Evolutionary conservation across 2,888 invertebrate genomes (phyloP).

Genomic region (Cryptus armator): DNA sequence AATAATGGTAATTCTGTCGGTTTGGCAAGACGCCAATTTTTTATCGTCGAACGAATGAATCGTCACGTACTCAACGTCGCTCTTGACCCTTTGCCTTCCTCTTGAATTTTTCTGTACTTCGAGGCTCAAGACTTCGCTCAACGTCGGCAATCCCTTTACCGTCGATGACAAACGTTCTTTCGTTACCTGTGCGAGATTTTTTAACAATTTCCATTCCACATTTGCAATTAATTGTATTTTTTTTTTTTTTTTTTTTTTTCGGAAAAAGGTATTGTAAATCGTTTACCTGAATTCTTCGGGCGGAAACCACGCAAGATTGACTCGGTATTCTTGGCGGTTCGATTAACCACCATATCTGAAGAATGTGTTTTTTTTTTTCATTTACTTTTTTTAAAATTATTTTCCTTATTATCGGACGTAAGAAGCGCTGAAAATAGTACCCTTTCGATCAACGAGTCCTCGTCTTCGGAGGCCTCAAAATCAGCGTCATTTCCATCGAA

Average conservation of each 20-base stretch:
- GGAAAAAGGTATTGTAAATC: background rate
- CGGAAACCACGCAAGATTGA: constrained; percentile 61
- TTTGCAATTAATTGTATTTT: background rate
- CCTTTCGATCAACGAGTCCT: constrained; percentile 69
- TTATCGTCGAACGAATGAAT: constrained; percentile 32
- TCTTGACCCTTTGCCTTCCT: constrained; percentile 20
- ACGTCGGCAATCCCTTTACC: constrained; percentile 55
- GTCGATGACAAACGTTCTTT: constrained; percentile 68
- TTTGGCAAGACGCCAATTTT: constrained; percentile 43
- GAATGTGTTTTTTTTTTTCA: background rate
- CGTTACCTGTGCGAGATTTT: constrained; percentile 52
- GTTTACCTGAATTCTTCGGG: constrained; percentile 69
- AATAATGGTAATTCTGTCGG: background rate
- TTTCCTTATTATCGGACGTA: background rate
- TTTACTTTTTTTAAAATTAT: background rate
- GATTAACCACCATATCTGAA: constrained; percentile 68
- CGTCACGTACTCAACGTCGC: constrained; percentile 47
- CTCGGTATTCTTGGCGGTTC: constrained; percentile 67
- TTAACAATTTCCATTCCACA: background rate
- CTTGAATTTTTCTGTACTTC: constrained; percentile 27
- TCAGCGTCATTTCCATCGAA: constrained; percentile 71
- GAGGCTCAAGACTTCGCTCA: constrained; percentile 48
- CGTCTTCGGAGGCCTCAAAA: constrained; percentile 67
- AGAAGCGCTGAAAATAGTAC: constrained; percentile 38
- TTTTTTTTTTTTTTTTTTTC: background rate